phyloP scores from a whole-genome alignment of 2,888 invertebrate genomes.

The Metallyticus violacea region DNA sequence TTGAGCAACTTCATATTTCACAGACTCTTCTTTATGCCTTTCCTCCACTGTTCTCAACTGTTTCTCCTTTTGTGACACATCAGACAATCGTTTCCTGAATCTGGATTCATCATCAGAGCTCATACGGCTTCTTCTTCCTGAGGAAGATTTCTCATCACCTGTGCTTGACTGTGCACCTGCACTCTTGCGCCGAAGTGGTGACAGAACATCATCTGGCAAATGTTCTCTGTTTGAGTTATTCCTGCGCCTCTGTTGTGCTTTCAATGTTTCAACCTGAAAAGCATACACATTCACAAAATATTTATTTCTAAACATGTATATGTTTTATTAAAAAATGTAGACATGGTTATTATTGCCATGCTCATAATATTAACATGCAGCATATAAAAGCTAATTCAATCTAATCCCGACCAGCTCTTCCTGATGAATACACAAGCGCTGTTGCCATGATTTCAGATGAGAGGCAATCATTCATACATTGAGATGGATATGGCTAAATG shows the following conservation, averaged over 20 bases:
- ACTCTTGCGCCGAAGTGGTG: neutral
- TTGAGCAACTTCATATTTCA: neutral
- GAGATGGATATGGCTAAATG: no score
- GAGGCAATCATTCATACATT: no score
- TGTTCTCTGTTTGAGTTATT: neutral
- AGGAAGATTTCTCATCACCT: neutral
- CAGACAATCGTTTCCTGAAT: neutral
- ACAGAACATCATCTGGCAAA: neutral
- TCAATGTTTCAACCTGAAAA: constrained; percentile 17
- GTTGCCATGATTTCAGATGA: no score
- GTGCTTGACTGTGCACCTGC: neutral
- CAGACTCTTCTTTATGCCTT: neutral
- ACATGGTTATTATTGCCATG: no score
- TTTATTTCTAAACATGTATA: neutral
- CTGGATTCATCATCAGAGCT: neutral
- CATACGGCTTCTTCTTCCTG: neutral
- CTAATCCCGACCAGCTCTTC: no score
- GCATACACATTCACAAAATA: neutral
- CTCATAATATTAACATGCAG: no score
- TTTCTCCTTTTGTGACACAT: neutral
- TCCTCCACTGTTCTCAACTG: neutral
- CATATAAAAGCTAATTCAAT: no score
- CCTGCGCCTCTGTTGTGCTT: constrained; percentile 4
- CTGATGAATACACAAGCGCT: no score
- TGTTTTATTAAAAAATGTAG: no score